Base-by-base conservation (phyloP, 2,888 invertebrate species). In the Octonoba sinensis region DNA sequence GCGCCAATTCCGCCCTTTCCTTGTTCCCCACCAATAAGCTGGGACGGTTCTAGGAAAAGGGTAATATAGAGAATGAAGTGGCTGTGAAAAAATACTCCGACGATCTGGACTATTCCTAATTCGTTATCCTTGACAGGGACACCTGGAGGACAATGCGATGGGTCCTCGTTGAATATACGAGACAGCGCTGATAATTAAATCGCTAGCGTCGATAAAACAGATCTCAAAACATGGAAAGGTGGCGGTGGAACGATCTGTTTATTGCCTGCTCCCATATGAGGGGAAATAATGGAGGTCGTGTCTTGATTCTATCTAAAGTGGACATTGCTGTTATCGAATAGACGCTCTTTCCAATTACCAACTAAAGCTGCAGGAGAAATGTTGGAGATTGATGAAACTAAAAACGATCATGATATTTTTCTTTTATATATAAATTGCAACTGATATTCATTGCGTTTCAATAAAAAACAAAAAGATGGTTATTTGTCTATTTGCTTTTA, bases 71-170 rank as follows among this genome's bases (percentile, higher is more conserved):
- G 75, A 22, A 18, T 47, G 36, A n/a, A 51, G 44, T 18, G 18
- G 49, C n/a, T 22, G 62, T 49, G 60, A 59, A 56, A 62, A 62
- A 62, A 62, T 67, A 66, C 36, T 36, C 36, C 36, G 36, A 11
- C 78, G 72, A 66, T 51, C 60, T 46, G 54, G 27, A 24, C 75
- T 60, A 69, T 62, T 76, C 64, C 64, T 77, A 71, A 77, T 77
- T 77, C 77, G 71, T 71, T 77, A 77, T 77, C 62, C 57, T 81
- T 81, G 79, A 81, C 79, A 81, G 57, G 79, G 79, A 73, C 79
- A 81, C 79, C 79, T 81, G 79, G 79, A 74, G n/a, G 79, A 81
- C 79, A 81, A 62, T 73, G 67, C 36, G 62, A 66, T 67, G 60
- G 44, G 44, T 36, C 20, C 77, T 81, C 79, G 79, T 81, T 73